phyloP scores from a whole-genome alignment of 2,888 invertebrate genomes.

The Temnothorax rugatulus region DNA sequence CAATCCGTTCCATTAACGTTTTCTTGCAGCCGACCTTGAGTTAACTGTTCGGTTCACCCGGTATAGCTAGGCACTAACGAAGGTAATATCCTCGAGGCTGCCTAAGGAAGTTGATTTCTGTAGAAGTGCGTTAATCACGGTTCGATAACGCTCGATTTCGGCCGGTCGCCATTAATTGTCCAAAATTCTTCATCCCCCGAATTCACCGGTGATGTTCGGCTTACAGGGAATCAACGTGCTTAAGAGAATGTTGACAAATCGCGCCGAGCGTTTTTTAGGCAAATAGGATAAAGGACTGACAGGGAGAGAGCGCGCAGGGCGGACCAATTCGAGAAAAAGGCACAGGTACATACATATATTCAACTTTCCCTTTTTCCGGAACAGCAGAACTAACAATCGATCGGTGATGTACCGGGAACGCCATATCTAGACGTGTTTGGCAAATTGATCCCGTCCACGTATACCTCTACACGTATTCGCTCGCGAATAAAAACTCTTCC shows the following conservation, averaged over 20 bases:
- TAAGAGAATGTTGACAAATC: slow-evolving; percentile 12
- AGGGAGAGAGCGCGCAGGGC: background rate
- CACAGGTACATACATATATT: background rate
- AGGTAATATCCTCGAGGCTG: background rate
- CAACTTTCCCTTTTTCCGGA: background rate
- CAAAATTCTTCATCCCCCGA: background rate
- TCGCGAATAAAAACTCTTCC: slow-evolving; percentile 13
- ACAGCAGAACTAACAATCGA: slow-evolving; percentile 2
- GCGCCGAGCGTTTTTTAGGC: background rate
- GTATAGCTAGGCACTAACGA: background rate
- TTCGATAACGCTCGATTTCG: slow-evolving; percentile 23
- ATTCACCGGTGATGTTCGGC: background rate
- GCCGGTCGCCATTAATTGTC: background rate
- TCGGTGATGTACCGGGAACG: background rate
- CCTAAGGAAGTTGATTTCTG: slow-evolving; percentile 4
- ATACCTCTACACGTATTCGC: too few species aligned
- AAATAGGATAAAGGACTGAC: background rate
- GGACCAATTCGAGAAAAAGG: background rate
- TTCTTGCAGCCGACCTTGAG: background rate
- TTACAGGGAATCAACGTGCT: background rate
- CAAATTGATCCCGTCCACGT: background rate
- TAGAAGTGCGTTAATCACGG: background rate
- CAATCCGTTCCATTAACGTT: background rate
- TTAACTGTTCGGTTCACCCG: background rate
- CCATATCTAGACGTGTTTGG: slow-evolving; percentile 30